A percentile compares a stretch with the other conserved stretches of the same genome.
phyloP scores from a whole-genome alignment of 2,113 vertebrate genomes.

The Gymnobelideus leadbeateri region DNA sequence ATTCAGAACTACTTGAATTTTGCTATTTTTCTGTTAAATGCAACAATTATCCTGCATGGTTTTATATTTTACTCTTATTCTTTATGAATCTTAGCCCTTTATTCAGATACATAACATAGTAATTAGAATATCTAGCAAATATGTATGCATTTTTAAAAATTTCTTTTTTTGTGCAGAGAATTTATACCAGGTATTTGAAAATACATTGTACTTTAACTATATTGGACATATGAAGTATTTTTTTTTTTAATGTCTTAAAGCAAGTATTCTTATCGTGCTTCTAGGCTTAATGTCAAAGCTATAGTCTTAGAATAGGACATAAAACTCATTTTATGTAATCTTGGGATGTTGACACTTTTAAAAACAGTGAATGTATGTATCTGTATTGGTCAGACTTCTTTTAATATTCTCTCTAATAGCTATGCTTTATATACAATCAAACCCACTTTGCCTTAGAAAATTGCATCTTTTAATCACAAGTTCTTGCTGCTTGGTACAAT shows the following conservation, averaged over 20 bases:
- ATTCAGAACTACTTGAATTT: slow-evolving; percentile 82
- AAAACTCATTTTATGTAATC: slow-evolving; percentile 70
- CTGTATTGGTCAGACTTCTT: slow-evolving; percentile 31
- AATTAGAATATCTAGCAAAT: slow-evolving; percentile 73
- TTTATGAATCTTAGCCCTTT: slow-evolving; percentile 82
- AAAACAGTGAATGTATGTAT: slow-evolving; percentile 34
- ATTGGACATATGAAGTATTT: slow-evolving; percentile 74
- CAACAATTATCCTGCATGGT: slow-evolving; percentile 75
- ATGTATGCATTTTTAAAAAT: slow-evolving; percentile 77
- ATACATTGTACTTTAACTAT: slow-evolving; percentile 77
- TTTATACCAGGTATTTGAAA: slow-evolving; percentile 78
- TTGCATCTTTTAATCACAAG: slow-evolving; percentile 57
- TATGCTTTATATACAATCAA: slow-evolving; percentile 54
- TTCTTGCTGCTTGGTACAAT: slow-evolving; percentile 69
- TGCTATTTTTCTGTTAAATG: slow-evolving; percentile 75
- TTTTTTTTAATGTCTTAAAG: slow-evolving; percentile 78
- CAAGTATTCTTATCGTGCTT: slow-evolving; percentile 54
- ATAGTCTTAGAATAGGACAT: slow-evolving; percentile 70
- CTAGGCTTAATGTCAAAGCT: slow-evolving; percentile 57
- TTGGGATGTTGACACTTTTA: slow-evolving; percentile 56
- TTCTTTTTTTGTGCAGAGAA: slow-evolving; percentile 81
- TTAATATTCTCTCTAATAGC: slow-evolving; percentile 44
- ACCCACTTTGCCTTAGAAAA: slow-evolving; percentile 72
- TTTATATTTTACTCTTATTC: slow-evolving; percentile 79
- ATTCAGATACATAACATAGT: slow-evolving; percentile 72